Base-by-base conservation (phyloP, 1,140 invertebrate genomes). In the Papilio machaon region DNA sequence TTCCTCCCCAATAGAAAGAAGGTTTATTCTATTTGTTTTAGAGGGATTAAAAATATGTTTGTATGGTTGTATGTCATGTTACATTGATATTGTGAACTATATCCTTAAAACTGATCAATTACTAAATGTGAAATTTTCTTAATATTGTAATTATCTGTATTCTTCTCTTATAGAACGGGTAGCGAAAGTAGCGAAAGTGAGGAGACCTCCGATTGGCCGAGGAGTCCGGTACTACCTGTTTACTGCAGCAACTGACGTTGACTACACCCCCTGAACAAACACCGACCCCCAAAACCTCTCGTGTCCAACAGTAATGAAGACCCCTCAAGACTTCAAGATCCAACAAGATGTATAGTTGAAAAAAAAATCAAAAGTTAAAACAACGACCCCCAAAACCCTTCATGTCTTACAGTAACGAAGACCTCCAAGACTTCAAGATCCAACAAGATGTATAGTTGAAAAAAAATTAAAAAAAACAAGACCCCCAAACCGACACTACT, bases 191-290 rank as follows among this genome's bases (percentile, higher is more conserved):
- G 95, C 67, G 95, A 95, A 78, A 93, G 86, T 80, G 94, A 95
- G 84, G 94, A 95, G 87, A 96, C 92, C 7, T 92, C 89, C 64
- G 95, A 96, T 87, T 96, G 95, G 95, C 95, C 95, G 80, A 95
- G 95, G 82, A 96, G 95, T 89, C 95, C 95, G 73, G 94, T 96
- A 35, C 92, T 96, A 87, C 95, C 95, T 77, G 95, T 96, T 8
- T 94, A 93, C 86, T 93, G 91, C 82, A 87, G 91, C 86, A 89
- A 92, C 86, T 91, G 84, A 88, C 73, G 46, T 17, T 10, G 2
- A 15, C 30, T 30, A 15, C 43, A 9, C 2, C 47, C 5, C 73
- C 73, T 43, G 9, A 74, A 30, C 30, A 5, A 47, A n/a, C 49
- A 30, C 43, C 35, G 49, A 30, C 49, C 74, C 64, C 30, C 64